Percentiles rank a stretch among this genome's conserved stretches.
These are phyloP conservation scores for Eupithecia subumbrata DNA, from an alignment of 2,888 invertebrate species.

Conservation along the genomic window DNA sequence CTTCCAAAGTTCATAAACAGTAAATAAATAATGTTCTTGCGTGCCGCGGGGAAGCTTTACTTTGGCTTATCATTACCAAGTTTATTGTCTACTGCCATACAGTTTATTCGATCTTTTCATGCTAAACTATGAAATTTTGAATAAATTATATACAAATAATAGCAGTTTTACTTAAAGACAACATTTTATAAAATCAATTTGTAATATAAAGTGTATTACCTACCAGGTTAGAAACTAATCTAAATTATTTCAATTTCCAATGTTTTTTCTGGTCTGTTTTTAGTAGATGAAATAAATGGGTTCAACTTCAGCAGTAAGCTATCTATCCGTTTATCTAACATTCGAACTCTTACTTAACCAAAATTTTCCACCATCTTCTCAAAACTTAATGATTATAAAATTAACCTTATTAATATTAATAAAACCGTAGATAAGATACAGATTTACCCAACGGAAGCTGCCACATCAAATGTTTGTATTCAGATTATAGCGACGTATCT, in stretches of 20 bases:
- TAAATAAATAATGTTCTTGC: constrained; percentile 74
- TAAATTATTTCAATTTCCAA: neutral
- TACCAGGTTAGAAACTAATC: neutral
- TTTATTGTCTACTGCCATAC: constrained; percentile 52
- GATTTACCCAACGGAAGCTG: constrained; percentile 79
- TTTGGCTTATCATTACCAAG: constrained; percentile 51
- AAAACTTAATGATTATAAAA: constrained; percentile 47
- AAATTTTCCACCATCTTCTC: constrained; percentile 2
- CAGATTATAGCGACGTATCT: constrained; percentile 72
- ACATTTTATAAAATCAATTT: neutral
- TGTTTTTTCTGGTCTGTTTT: neutral
- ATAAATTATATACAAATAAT: neutral
- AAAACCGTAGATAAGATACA: constrained; percentile 63
- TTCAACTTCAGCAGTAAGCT: neutral
- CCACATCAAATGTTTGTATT: constrained; percentile 71
- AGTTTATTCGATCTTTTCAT: constrained; percentile 39
- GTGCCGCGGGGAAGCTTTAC: constrained; percentile 57
- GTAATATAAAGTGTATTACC: neutral
- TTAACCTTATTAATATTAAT: constrained; percentile 58
- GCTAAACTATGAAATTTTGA: constrained; percentile 30
- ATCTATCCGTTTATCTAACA: neutral
- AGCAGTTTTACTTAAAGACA: neutral
- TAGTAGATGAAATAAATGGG: neutral
- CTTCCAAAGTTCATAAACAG: constrained; percentile 73
- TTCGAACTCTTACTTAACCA: neutral